Base-by-base conservation (phyloP, 2,888 invertebrate genomes). In the Ophion costatus region DNA sequence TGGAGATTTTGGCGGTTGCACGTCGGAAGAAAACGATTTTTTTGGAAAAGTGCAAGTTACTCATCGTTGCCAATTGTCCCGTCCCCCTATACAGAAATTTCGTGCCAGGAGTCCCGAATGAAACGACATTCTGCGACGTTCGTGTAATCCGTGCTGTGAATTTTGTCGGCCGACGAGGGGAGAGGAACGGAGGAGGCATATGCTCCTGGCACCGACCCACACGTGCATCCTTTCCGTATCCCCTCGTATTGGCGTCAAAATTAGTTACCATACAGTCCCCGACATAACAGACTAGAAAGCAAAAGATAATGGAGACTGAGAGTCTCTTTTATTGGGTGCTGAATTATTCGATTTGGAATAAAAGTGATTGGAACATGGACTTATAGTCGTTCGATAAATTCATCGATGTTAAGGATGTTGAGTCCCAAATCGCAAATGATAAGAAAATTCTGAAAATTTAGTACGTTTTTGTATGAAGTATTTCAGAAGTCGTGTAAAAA, bases 141-240 rank as follows among this genome's bases (percentile, higher is more conserved):
- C 29, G 10, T 29, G 56, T n/a, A 56, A 70, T 56, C 14, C 70
- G 17, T 20, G 20, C 42, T 9, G 45, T 14, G 56, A 56, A 56
- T 70, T 29, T 29, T 29, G 51, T 17, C 17, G 51, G 51, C 14
- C 51, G 51, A 2, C 51, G 51, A 17, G 51, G 51, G 17, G n/a
- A 10, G 56, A n/a, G 29, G 17, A 45, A 17, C 10, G 24, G 17
- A 56, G 3, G 24, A 70, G 56, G 22, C 56, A 17, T 17, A 56
- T 29, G 70, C 22, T 70, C 29, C 51, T 70, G 70, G 45, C 70
- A 56, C 56, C 29, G 29, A 51, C 24, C 29, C 69, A 29, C 51
- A 24, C 22, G 51, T 56, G 24, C 51, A 24, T 56, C 29, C 1
- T 17, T 51, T 70, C 10, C 24, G 2, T 1, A 29, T 29, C 45